Percentiles rank a stretch among this genome's conserved stretches.
These are phyloP conservation scores for Peromyscus maniculatus DNA, from an alignment of 2,113 vertebrate genomes.

Conservation along the genomic window DNA sequence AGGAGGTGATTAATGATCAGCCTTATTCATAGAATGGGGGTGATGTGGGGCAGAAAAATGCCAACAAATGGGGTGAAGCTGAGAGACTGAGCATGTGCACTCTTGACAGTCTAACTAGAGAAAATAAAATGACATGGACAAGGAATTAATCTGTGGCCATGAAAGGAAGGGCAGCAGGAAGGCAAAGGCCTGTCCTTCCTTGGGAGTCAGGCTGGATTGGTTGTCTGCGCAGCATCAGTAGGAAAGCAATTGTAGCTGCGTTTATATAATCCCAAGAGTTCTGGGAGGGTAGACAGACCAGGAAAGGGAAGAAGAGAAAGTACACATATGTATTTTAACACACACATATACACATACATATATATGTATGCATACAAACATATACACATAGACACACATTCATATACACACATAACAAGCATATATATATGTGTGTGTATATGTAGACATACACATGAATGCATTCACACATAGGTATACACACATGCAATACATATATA, in stretches of 20 bases:
- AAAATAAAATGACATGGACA: background rate
- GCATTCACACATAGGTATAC: too few relatives aligned
- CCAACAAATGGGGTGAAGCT: background rate
- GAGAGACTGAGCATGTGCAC: background rate
- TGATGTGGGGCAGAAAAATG: background rate
- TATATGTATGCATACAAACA: background rate
- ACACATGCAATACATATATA: too few relatives aligned
- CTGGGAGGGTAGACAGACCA: background rate
- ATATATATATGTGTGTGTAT: too few relatives aligned
- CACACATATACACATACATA: background rate
- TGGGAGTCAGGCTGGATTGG: background rate
- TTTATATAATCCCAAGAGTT: background rate
- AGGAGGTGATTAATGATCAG: background rate
- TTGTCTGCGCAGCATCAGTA: background rate
- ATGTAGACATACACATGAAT: too few relatives aligned
- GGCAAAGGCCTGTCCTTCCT: background rate
- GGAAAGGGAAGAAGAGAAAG: background rate
- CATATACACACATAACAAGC: background rate
- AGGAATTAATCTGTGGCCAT: background rate
- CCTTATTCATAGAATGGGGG: background rate
- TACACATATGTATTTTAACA: background rate
- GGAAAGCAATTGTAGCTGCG: background rate
- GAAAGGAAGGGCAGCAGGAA: slow-evolving; percentile 31
- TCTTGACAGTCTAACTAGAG: background rate
- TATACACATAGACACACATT: background rate